Base-by-base conservation (phyloP, 2,888 invertebrate genomes). In the Vesta saturnalis region DNA sequence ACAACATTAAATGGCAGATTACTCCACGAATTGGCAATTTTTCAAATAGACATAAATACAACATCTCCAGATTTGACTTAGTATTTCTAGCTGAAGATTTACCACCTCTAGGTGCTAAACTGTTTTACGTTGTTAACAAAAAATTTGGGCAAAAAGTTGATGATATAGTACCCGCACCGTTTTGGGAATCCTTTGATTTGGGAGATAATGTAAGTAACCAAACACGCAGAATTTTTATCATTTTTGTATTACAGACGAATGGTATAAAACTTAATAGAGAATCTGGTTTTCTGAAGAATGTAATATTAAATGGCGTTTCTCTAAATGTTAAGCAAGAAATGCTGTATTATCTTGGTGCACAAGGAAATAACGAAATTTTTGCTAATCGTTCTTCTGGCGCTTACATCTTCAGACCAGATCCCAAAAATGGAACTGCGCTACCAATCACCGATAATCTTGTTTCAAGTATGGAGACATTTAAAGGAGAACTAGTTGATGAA, bases 41-140 rank as follows among this genome's bases (percentile, higher is more conserved):
- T 35, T 55, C 47, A 12, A 73, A 72, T 60, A 59, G 72, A 10
- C 39, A 52, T 16, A 59, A 58, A 19, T 55, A 63, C 46, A 60
- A 35, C 47, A 75, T 74, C 23, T 69, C 71, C 15, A 60, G 70
- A 0, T 85, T 87, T 75, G 94, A 94, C 75, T 80, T 95, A 0
- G 85, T 94, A 0, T 95, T 95, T 79, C 77, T 86, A 10, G 91
- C 91, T 0, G 79, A 83, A 10, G 80, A 89, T 1, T 78, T 93
- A 5, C 91, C 93, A 0, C 84, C 93, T 0, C 80, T 92, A 0
- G 92, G 93, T 0, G 89, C 88, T 72, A 88, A 88, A 75, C 87
- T 89, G 0, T 91, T 87, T 72, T 90, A 87, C 74, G 77, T 91
- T 0, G 69, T 72, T 64, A 72, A 64, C 6, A 23, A 15, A 1